Evolutionary conservation across 2,797 vertebrate genomes (phyloP).

Genomic region (Pangasius sanitwongsei): DNA sequence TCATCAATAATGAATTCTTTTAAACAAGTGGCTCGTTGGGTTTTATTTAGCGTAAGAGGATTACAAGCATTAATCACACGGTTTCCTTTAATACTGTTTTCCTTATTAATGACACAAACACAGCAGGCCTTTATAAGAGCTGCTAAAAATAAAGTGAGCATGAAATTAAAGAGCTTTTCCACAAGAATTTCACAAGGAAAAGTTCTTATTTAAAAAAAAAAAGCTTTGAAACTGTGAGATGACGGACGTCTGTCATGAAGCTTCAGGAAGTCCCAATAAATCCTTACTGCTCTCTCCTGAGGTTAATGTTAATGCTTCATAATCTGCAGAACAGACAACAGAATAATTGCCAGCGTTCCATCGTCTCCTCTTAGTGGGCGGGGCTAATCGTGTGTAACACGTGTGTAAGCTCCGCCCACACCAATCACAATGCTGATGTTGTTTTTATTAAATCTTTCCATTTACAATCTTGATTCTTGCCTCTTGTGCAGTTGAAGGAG

Average conservation of each 20-base stretch:
- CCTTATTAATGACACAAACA: not conserved
- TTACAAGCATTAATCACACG: not conserved
- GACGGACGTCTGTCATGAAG: not conserved
- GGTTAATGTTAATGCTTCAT: not conserved
- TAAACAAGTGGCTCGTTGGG: not conserved
- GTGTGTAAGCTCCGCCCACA: not conserved
- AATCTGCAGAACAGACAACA: not conserved
- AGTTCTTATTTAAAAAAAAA: not conserved
- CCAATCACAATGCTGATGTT: not conserved
- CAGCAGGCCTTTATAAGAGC: not conserved
- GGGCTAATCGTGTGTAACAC: not conserved
- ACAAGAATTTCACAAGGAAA: not conserved
- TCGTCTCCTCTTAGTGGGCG: not conserved
- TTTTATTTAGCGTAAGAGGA: not conserved
- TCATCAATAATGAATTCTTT: not conserved
- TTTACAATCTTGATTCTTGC: not conserved
- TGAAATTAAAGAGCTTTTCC: not conserved
- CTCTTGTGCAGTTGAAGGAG: not conserved
- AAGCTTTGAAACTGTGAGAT: not conserved
- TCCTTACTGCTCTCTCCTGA: not conserved
- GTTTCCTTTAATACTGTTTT: constrained; percentile 2
- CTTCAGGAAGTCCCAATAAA: not conserved
- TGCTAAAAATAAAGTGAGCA: not conserved
- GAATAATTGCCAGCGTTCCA: not conserved
- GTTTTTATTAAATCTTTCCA: not conserved